Base-by-base conservation (phyloP, 2,797 vertebrate species). In the Spinus pinus region DNA sequence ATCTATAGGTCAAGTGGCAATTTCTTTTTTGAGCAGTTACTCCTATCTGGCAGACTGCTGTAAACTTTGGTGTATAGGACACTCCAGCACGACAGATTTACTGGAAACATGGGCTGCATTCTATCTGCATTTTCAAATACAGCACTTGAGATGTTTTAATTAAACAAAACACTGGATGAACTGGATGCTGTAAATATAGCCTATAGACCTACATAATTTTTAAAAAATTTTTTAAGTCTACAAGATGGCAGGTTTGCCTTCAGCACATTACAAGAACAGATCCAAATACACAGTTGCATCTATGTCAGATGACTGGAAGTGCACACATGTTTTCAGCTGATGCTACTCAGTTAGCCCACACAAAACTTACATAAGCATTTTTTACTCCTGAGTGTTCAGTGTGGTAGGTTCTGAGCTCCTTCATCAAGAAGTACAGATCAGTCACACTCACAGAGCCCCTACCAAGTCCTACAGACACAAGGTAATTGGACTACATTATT, bases 201-300 rank as follows among this genome's bases (percentile, higher is more conserved):
- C 14, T 80, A 9, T 1, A 46, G 4, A 2, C 16, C 47, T 35
- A 30, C 3, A 86, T 16, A 1, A 28, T 5, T 5, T 3, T 6
- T 42, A 18, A 41, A 16, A 18, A 41, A 7, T 17, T 23, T 33
- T 42, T 31, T 30, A 49, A 23, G 27, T 28, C 58, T 46, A n/a
- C 1, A 15, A 3, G 7, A 90, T 71, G 14, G 25, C n/a, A 64
- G 33, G 61, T 46, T 23, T 74, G 15, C 20, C 27, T 61, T 67
- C 31, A 51, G 10, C 9, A 22, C 2, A 2, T 9, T 2, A 30
- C 12, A 71, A 33, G 28, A 70, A 42, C 2, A 56, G 14, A 57
- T 37, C 10, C 22, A 27, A 84, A 72, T 0, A 2, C 24, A 31
- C 5, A 41, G 21, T 3, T 50, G 17, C 12, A 51, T 30, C 22